Evolutionary conservation across 2,888 invertebrate species (phyloP), one percentile per base, ranked within the genome.

Genomic region (Pomacea canaliculata): DNA sequence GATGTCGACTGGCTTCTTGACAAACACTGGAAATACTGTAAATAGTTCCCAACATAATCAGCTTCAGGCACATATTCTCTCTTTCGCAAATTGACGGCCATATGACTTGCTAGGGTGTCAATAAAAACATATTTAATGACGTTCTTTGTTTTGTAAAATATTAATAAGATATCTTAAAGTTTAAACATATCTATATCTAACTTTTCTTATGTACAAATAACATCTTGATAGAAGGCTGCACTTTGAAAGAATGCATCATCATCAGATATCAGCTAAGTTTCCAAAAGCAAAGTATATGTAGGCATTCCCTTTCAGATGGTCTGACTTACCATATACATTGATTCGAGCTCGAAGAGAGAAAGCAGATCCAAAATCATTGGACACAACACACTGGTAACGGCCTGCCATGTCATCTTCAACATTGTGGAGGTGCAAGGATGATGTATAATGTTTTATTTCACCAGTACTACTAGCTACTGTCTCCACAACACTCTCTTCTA

Each of bases 361-460:
- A 7, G 95, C 95, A 12, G 95, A 95, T 10, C 97, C 98, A 92
- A 95, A 97, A 81, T 93, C 94, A 90, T 98, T 98, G 23, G 95
- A 94, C 16, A 96, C 96, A 81, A 97, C 94, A 92, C 98, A 98
- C 91, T 98, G 97, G 91, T 98, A 98, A 90, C 94, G 94, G 0
- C 97, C 98, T 79, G 95, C 95, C 90, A 96, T 94, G 66, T 93
- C 93, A 91, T 96, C 94, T 73, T 94, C 94, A 0, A 97, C 94
- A 89, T 95, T 94, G 62, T 92, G 92, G 80, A 98, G 93, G 72
- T 94, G 93, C 76, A 98, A 93, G 73, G 93, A 92, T 27, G 96
- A 96, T 66, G 94, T 91, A 81, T 86, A 88, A 63, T 85, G 85
- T n/a, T 85, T 87, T 51, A 90, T 83, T 56, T 85, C 82, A 7